Base-by-base conservation (phyloP, 2,888 invertebrate genomes). In the Brachylomia viminalis region DNA sequence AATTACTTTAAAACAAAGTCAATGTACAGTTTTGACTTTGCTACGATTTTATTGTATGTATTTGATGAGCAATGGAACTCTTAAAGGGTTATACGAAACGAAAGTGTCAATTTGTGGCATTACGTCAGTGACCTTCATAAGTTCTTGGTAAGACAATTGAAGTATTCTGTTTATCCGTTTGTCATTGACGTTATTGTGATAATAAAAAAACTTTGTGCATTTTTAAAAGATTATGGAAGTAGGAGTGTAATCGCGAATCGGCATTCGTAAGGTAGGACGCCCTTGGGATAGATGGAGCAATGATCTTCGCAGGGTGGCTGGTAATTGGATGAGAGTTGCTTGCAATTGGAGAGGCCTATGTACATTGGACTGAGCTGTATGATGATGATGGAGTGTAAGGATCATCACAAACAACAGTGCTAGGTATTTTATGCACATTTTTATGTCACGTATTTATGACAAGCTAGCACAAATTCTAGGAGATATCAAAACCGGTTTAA, bases 401-500 rank as follows among this genome's bases (percentile, higher is more conserved):
- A n/a, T 3, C 33, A 33, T 49, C n/a, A 38, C n/a, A 52, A 52
- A 30, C 17, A 49, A 67, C 38, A 47, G 8, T 38, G 10, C 7
- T 38, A 61, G 38, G 38, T n/a, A 20, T 6, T 42, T 17, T 30
- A 54, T 17, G 8, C 20, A n/a, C 30, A 45, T 15, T n/a, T 71
- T 72, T 45, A 42, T 3, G 30, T 23, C 1, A 56, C 6, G 6
- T 45, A 4, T 17, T 72, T 33, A 56, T 33, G 6, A 17, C 11
- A 11, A 38, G 5, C 5, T 23, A 30, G 11, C 4, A 33, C 17
- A 45, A 27, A 33, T 27, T 23, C 27, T 42, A 49, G 5, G 17
- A 42, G 15, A 30, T 15, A 42, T 47, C 38, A 3, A 71, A 54
- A 54, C 15, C 27, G 38, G n/a, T 42, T 72, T 79, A 62, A 78